Conservation (phyloP, 53 echinoderm and acorn worm genomes). For the Echinarachnius parma region DNA sequence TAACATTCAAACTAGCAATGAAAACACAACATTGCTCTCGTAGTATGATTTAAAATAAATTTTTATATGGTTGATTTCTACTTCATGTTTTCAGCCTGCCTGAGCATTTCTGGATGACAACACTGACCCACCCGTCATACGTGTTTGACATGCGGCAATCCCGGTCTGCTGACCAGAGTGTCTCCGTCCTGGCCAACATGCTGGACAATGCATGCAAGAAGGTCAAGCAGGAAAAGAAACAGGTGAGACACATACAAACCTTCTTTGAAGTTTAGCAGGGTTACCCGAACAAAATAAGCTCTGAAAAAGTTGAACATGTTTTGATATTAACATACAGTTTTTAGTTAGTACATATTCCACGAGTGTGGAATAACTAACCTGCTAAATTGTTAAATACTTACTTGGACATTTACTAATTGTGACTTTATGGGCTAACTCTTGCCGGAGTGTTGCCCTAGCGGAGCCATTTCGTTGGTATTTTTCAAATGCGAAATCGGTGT, state of each 20-base stretch:
- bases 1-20: not conserved
- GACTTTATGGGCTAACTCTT: too few relatives aligned
- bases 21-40: not conserved
- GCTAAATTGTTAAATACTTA: too few relatives aligned
- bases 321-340: too few relatives aligned
- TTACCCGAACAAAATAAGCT: too few relatives aligned
- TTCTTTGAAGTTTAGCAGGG: too few relatives aligned
- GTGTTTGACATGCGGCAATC: conserved; percentile 60
- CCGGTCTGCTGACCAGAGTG: conserved; percentile 53
- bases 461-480: too few relatives aligned
- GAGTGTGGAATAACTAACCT: too few relatives aligned
- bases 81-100: conserved; percentile 35
- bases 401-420: too few relatives aligned
- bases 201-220: conserved; percentile 34
- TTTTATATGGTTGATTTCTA: not conserved
- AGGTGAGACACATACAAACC: conserved; percentile 6
- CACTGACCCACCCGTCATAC: conserved; percentile 62
- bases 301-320: too few relatives aligned
- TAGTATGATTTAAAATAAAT: not conserved
- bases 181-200: conserved; percentile 40
- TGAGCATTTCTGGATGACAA: conserved; percentile 59
- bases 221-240: not conserved
- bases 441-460: too few relatives aligned
- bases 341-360: too few relatives aligned
- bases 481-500: too few relatives aligned